phyloP scores from a whole-genome alignment of 2,113 vertebrate species.

The Dasyornis broadbenti region DNA sequence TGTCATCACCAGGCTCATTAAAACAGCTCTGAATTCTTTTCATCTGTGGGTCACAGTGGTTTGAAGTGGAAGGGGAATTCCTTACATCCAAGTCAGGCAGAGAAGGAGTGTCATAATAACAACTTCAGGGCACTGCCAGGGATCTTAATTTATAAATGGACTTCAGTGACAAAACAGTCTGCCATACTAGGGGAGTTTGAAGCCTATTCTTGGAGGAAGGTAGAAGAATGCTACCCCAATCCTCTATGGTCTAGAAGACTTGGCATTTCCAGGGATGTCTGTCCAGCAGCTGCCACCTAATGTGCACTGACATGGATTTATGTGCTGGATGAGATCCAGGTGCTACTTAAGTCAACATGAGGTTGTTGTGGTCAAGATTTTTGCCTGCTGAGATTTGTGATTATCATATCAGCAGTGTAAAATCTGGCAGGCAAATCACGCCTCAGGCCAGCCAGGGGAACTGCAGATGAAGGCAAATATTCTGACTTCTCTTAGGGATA shows the following conservation, averaged over 20 bases:
- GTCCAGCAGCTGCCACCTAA: neutral
- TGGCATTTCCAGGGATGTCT: neutral
- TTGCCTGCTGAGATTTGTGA: conserved; percentile 28
- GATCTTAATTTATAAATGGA: neutral
- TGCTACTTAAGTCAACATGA: conserved; percentile 11
- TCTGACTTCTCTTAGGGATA: neutral
- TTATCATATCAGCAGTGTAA: neutral
- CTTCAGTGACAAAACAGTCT: neutral
- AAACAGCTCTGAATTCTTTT: neutral
- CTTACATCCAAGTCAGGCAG: neutral
- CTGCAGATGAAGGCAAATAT: neutral
- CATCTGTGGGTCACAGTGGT: neutral
- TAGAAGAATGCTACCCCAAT: neutral
- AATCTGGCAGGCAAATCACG: conserved; percentile 5
- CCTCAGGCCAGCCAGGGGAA: neutral
- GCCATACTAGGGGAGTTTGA: neutral
- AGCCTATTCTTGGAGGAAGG: neutral
- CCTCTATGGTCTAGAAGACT: neutral
- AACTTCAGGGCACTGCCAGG: neutral
- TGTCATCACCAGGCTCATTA: neutral
- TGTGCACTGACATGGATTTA: neutral
- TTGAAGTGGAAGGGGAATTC: neutral
- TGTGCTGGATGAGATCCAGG: conserved; percentile 2
- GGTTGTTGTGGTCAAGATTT: neutral
- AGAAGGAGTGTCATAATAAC: neutral